Percentiles rank a stretch among this genome's conserved stretches.
Evolutionary conservation across 2,797 vertebrate genomes (phyloP).

Genomic region (Lophius americanus): DNA sequence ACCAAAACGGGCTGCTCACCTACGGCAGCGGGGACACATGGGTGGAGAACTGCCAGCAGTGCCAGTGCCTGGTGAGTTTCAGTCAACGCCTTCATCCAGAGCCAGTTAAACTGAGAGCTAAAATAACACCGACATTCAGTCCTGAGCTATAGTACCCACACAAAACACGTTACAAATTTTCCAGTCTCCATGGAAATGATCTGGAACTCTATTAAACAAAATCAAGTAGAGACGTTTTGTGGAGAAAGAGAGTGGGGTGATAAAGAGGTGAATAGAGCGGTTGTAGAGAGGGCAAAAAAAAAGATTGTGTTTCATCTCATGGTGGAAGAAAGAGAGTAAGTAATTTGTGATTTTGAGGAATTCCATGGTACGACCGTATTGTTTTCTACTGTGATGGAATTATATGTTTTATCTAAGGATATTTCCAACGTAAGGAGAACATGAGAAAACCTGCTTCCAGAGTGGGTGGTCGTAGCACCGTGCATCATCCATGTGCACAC

Average conservation of each 20-base stretch:
- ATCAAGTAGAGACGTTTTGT: slow-evolving; percentile 63
- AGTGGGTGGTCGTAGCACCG: slow-evolving; percentile 17
- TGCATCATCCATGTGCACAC: slow-evolving; percentile 3
- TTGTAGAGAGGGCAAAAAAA: slow-evolving; percentile 42
- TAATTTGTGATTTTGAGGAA: slow-evolving; percentile 60
- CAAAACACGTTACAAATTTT: slow-evolving; percentile 36
- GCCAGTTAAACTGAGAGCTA: not conserved
- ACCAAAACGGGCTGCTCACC: slow-evolving; percentile 91
- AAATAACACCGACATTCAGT: slow-evolving; percentile 23
- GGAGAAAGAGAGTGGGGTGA: slow-evolving; percentile 36
- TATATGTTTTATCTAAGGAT: slow-evolving; percentile 44
- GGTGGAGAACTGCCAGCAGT: slow-evolving; percentile 96
- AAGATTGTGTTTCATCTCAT: slow-evolving; percentile 52
- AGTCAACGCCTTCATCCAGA: slow-evolving; percentile 1
- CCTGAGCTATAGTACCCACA: slow-evolving; percentile 28
- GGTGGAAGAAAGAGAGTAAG: slow-evolving; percentile 24
- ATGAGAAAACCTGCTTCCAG: not conserved
- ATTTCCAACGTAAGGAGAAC: slow-evolving; percentile 55
- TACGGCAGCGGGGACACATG: slow-evolving; percentile 97
- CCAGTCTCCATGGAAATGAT: slow-evolving; percentile 64
- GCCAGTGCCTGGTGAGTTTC: slow-evolving; percentile 93
- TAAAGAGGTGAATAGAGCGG: slow-evolving; percentile 56
- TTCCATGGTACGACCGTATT: slow-evolving; percentile 35
- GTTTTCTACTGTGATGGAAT: slow-evolving; percentile 50
- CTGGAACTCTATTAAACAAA: slow-evolving; percentile 43